Evolutionary conservation across 2,113 vertebrate species (phyloP), one percentile per base, ranked within the genome.

Genomic region (Lepisosteus osseus): DNA sequence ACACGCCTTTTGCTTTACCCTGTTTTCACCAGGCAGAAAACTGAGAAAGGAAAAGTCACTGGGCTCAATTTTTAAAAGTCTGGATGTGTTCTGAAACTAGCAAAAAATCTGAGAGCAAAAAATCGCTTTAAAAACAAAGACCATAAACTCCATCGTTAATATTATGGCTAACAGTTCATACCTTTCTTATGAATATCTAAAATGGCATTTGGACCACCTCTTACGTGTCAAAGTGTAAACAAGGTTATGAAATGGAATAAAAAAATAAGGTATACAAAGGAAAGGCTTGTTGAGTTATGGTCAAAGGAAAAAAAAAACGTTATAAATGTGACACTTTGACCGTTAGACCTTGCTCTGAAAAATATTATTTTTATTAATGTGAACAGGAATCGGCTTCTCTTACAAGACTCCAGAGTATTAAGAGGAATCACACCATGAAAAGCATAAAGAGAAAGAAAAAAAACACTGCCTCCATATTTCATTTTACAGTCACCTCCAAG

Each of bases 301-400:
- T 78, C 65, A 66, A 8, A 70, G 57, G 78, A 82, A 78, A 81
- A 84, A 84, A 83, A 78, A 72, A 77, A 81, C 74, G 81, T 78
- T 77, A 84, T 78, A 75, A 78, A 87, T 82, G 84, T 90, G 86
- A 89, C 86, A 87, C 86, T 87, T 86, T 82, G 85, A 90, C 89
- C 87, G 89, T 89, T 88, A 87, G 85, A 85, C 83, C 84, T 79
- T 43, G 75, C 82, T 78, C 86, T 55, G 79, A 86, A 91, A 91
- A 91, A 91, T 87, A 90, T 91, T 91, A 90, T 91, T 88, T 91
- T 92, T 91, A 90, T 91, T 91, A 90, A 90, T 87, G 88, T 78
- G 86, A 85, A 88, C 87, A 89, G 90, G 86, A 92, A 90, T 89
- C 69, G 72, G 85, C 87, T 88, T 90, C 83, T 83, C 81, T 85